Evolutionary conservation across 2,113 vertebrate species (phyloP).

Genomic region (Rhinoderma darwinii): DNA sequence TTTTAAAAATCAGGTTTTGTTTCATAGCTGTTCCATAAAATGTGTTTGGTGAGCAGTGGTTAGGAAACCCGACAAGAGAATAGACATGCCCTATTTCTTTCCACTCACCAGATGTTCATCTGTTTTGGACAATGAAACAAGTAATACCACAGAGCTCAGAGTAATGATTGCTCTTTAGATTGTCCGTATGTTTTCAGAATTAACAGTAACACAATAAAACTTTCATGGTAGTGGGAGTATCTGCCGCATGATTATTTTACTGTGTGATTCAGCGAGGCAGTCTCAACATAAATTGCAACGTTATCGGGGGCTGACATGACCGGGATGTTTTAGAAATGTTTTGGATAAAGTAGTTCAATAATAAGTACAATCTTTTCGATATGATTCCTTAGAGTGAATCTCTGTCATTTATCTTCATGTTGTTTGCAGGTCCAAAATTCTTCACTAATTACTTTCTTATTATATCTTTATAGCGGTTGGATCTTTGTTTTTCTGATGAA

Average conservation of each 20-base stretch:
- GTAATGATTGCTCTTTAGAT: background rate
- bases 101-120: constrained; percentile 17
- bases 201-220: background rate
- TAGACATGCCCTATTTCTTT: background rate
- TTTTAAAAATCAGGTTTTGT: no score
- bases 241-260: background rate
- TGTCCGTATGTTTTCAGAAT: background rate
- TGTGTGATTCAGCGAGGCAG: background rate
- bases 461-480: no score
- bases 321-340: no score
- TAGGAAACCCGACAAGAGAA: background rate
- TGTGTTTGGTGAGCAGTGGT: background rate
- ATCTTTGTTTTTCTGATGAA: no score
- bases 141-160: background rate
- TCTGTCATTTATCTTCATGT: no score
- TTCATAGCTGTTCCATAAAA: background rate
- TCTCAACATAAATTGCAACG: background rate
- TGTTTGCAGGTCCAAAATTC: no score
- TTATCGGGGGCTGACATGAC: no score
- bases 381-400: no score
- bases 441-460: no score
- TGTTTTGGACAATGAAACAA: background rate
- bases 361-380: no score
- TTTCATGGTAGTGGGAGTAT: background rate
- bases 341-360: no score